phyloP scores from a whole-genome alignment of 2,888 invertebrate genomes.

The Philereme vetulata region DNA sequence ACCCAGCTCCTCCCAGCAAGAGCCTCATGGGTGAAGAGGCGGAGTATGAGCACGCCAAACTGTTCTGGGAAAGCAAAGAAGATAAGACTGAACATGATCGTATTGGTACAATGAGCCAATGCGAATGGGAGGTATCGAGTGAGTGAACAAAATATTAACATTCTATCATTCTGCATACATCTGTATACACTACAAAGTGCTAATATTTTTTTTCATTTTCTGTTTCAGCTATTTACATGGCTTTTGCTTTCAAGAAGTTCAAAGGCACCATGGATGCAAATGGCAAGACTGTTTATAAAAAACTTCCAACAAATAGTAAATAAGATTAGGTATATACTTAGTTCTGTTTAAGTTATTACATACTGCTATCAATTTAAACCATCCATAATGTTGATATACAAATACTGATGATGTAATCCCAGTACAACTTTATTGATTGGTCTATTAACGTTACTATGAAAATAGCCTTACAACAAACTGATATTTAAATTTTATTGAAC shows the following conservation, averaged over 20 bases:
- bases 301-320: constrained; percentile 17
- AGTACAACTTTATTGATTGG: too few relatives aligned
- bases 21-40: constrained; percentile 82
- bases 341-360: background rate
- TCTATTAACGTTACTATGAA: too few relatives aligned
- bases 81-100: constrained; percentile 63
- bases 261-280: constrained; percentile 86
- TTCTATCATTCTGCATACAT: too few relatives aligned
- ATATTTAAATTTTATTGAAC: background rate
- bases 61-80: constrained; percentile 76
- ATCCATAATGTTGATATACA: background rate
- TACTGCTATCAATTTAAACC: constrained; percentile 7
- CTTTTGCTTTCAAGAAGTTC: constrained; percentile 92
- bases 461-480: too few relatives aligned
- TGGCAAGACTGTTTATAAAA: constrained; percentile 84
- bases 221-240: constrained; percentile 89
- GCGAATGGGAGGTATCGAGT: constrained; percentile 98
- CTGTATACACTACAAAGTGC: too few relatives aligned
- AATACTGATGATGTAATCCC: too few relatives aligned
- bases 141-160: constrained; percentile 65
- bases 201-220: constrained; percentile 13
- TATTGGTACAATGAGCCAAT: constrained; percentile 92
- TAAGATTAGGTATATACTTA: constrained; percentile 15
- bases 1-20: constrained; percentile 86
- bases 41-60: constrained; percentile 90